Conservation (phyloP, 2,888 invertebrate species). For the Nipponacmea schrenckii region DNA sequence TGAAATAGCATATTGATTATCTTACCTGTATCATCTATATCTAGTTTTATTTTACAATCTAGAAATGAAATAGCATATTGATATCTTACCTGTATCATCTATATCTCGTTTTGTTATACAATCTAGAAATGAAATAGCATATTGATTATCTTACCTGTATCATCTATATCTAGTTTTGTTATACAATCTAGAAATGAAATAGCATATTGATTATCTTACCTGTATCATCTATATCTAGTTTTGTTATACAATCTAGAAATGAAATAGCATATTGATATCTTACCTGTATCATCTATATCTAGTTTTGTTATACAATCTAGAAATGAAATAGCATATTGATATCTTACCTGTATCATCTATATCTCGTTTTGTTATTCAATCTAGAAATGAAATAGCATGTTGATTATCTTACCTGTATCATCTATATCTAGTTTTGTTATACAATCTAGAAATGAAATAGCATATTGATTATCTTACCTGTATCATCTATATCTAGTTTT, state of each 20-base stretch:
- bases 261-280: constrained; percentile 26
- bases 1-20: no score
- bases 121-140: no score
- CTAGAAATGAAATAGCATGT: constrained; percentile 42
- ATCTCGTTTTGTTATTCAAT: constrained; percentile 41
- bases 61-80: constrained; percentile 42
- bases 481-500: constrained; percentile 41
- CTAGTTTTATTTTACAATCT: constrained; percentile 40
- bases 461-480: constrained; percentile 40
- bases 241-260: constrained; percentile 42
- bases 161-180: constrained; percentile 41
- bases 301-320: constrained; percentile 41
- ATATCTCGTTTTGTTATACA: constrained; percentile 30
- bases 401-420: no score
- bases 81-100: no score
- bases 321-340: constrained; percentile 15
- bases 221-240: constrained; percentile 43
- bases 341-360: constrained; percentile 40
- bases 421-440: constrained; percentile 35
- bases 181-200: constrained; percentile 43
- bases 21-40: constrained; percentile 43
- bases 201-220: constrained; percentile 43
- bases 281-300: constrained; percentile 45
- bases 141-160: constrained; percentile 40
- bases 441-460: constrained; percentile 41